phyloP scores from a whole-genome alignment of 92 coral and sea anemone species.

The Paramuricea clavata region DNA sequence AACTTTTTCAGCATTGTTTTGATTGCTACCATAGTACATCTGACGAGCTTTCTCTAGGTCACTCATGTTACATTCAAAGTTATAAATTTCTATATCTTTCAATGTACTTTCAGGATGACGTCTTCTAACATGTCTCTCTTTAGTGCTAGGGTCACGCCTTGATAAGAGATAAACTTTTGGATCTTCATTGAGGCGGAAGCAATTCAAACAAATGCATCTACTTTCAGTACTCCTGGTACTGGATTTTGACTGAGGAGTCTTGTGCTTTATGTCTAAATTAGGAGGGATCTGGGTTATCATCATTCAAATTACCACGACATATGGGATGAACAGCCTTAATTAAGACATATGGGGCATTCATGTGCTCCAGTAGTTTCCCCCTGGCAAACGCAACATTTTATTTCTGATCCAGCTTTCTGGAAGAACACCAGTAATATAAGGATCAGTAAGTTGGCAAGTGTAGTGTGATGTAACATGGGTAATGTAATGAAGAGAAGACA shows the following conservation, averaged over 20 bases:
- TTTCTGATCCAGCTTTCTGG: background rate
- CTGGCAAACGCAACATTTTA: background rate
- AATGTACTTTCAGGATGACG: conserved; percentile 12
- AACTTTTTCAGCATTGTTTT: background rate
- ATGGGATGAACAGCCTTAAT: background rate
- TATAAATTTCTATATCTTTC: background rate
- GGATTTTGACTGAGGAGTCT: background rate
- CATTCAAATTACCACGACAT: background rate
- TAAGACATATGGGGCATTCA: background rate
- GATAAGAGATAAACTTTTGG: conserved; percentile 16
- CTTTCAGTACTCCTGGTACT: background rate
- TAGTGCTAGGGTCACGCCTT: conserved; percentile 4
- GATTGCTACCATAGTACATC: no score
- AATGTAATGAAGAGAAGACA: no score
- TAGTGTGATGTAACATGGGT: no score
- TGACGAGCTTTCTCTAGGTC: background rate
- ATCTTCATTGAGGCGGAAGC: background rate
- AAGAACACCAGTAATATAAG: no score
- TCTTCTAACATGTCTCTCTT: conserved; percentile 15
- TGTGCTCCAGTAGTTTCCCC: background rate
- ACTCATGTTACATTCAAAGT: conserved; percentile 8
- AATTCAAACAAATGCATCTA: background rate
- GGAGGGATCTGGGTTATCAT: background rate
- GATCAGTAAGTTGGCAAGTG: no score
- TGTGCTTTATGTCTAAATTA: background rate